Conservation (phyloP, 2,888 invertebrate genomes). For the Perithous albicinctus region DNA sequence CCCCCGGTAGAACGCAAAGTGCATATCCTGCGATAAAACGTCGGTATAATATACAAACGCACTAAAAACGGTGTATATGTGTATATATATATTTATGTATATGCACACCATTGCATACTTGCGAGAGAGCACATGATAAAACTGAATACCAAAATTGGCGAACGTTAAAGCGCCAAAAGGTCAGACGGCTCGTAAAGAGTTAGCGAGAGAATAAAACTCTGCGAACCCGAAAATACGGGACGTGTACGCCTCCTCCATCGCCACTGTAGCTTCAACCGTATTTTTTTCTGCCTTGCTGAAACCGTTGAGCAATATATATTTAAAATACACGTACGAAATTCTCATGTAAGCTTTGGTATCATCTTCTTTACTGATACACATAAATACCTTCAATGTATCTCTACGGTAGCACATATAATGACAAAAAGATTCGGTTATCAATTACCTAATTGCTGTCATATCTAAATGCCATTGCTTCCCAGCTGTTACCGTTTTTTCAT, state of each 20-base stretch:
- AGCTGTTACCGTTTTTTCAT: no score
- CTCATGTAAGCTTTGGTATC: no score
- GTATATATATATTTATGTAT: conserved; percentile 16
- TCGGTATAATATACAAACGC: background rate
- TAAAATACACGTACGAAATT: conserved; percentile 16
- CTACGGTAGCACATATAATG: no score
- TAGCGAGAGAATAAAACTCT: conserved; percentile 73
- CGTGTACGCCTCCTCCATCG: conserved; percentile 59
- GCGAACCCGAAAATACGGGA: conserved; percentile 65
- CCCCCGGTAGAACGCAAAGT: conserved; percentile 29
- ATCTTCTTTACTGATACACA: no score
- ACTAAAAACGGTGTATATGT: background rate
- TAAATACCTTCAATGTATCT: no score
- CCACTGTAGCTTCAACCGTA: conserved; percentile 33
- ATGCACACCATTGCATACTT: no score
- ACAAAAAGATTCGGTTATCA: no score
- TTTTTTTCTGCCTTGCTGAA: background rate
- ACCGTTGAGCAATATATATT: background rate
- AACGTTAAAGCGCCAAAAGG: conserved; percentile 71
- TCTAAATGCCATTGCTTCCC: no score
- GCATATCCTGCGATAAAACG: conserved; percentile 51
- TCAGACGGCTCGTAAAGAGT: conserved; percentile 74
- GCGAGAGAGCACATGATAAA: conserved; percentile 51
- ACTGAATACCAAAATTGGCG: conserved; percentile 70
- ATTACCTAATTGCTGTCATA: no score